Conservation (phyloP, 2,888 invertebrate species). For the Gymnocheta viridis region DNA sequence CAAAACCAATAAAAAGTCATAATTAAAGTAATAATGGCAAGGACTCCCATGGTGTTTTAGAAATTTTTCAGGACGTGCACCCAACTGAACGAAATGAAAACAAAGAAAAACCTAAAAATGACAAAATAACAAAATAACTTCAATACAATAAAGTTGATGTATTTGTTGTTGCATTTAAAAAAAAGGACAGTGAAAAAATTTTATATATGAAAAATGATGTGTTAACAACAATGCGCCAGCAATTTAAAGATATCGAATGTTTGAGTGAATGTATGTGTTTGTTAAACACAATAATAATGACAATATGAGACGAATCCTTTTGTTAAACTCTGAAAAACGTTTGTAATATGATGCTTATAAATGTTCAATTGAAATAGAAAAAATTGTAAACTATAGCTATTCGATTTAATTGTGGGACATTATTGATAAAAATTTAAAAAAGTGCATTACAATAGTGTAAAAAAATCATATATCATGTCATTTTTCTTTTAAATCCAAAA, state of each 20-base stretch:
- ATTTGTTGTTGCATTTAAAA: conserved; percentile 8
- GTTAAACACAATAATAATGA: conserved; percentile 74
- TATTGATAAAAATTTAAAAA: conserved; percentile 49
- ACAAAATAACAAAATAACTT: conserved; percentile 69
- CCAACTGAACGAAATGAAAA: background rate
- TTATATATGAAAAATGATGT: conserved; percentile 68
- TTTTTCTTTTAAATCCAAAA: conserved; percentile 20
- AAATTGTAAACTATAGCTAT: conserved; percentile 49
- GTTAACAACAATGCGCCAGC: conserved; percentile 59
- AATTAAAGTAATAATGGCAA: conserved; percentile 79
- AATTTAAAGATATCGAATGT: conserved; percentile 40
- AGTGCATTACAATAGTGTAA: conserved; percentile 56
- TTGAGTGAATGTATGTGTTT: conserved; percentile 18
- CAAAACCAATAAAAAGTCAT: conserved; percentile 77
- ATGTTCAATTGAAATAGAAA: conserved; percentile 55
- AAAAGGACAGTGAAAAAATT: conserved; percentile 46
- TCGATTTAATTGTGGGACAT: conserved; percentile 73
- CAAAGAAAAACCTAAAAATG: conserved; percentile 65
- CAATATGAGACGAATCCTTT: conserved; percentile 74
- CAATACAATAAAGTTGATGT: conserved; percentile 1
- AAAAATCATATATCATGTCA: conserved; percentile 69
- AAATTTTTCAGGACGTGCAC: conserved; percentile 3
- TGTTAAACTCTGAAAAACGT: conserved; percentile 74
- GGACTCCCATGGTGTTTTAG: conserved; percentile 76
- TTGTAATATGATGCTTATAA: conserved; percentile 49